Evolutionary conservation across 2,888 invertebrate species (phyloP).

Genomic region (Mythimna ferrago): DNA sequence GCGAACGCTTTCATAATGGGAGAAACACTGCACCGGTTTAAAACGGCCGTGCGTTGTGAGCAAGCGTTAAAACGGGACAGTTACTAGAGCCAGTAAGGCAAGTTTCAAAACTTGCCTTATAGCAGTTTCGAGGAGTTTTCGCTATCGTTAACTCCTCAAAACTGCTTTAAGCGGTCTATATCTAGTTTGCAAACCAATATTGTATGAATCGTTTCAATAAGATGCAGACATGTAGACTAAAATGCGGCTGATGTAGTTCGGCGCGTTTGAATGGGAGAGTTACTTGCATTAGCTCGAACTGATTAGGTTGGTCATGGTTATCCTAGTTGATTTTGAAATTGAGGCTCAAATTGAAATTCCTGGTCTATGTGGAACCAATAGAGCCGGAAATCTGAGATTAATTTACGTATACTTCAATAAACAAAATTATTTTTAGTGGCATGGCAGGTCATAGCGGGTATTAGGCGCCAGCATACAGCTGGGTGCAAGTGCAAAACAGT

Average conservation of each 20-base stretch:
- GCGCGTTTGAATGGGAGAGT: background rate
- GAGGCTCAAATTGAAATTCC: slow-evolving; percentile 13
- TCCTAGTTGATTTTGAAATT: slow-evolving; percentile 8
- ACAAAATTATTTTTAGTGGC: too few species aligned
- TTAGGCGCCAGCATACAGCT: too few species aligned
- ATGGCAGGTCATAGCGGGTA: too few species aligned
- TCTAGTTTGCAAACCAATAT: background rate
- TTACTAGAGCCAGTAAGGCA: slow-evolving; percentile 10
- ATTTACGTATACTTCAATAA: too few species aligned
- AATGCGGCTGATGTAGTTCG: background rate
- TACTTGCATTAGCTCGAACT: background rate
- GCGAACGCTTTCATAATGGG: slow-evolving; percentile 42
- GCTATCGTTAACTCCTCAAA: background rate
- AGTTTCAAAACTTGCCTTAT: too few species aligned
- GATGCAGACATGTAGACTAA: background rate
- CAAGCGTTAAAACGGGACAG: slow-evolving; percentile 8
- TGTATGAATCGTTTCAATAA: background rate
- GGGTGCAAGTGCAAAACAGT: too few species aligned
- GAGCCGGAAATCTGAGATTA: too few species aligned
- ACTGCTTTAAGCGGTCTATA: background rate
- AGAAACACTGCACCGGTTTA: slow-evolving; percentile 3
- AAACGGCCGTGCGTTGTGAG: slow-evolving; percentile 8
- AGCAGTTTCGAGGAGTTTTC: too few species aligned
- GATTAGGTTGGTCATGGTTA: background rate
- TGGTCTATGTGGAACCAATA: slow-evolving; percentile 12